phyloP scores from a whole-genome alignment of 2,888 invertebrate genomes.

The Busseola fusca region DNA sequence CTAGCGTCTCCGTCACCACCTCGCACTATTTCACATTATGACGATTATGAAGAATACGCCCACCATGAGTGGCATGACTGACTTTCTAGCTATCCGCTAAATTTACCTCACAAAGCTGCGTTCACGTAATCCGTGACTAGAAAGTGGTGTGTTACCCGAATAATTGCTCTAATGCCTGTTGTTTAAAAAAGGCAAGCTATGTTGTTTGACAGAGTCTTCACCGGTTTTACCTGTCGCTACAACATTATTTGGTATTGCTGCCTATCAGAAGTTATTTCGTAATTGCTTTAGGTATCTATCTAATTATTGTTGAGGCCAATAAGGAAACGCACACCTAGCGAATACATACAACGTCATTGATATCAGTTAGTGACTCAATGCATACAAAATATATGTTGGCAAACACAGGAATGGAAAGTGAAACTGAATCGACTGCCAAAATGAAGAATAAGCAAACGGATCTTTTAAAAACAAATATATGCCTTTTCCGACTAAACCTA shows the following conservation, averaged over 20 bases:
- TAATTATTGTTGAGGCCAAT: constrained; percentile 35
- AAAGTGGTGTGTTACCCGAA: constrained; percentile 76
- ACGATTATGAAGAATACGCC: constrained; percentile 71
- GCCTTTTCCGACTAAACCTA: background rate
- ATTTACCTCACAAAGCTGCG: constrained; percentile 73
- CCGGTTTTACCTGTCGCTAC: constrained; percentile 36
- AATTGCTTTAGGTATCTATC: constrained; percentile 26
- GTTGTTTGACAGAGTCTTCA: constrained; percentile 56
- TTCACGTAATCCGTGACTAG: constrained; percentile 81
- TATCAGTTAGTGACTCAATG: constrained; percentile 36
- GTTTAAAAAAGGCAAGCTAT: constrained; percentile 61
- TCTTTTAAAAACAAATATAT: constrained; percentile 6
- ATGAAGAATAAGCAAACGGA: constrained; percentile 5
- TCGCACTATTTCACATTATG: constrained; percentile 77
- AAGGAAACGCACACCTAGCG: constrained; percentile 33
- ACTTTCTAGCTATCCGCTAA: constrained; percentile 78
- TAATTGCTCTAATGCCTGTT: constrained; percentile 70
- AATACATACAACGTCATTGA: constrained; percentile 38
- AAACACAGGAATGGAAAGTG: constrained; percentile 55
- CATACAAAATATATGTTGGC: constrained; percentile 51
- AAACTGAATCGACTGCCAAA: constrained; percentile 43
- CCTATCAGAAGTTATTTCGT: constrained; percentile 38
- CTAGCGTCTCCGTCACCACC: constrained; percentile 63
- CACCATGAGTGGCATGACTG: constrained; percentile 64
- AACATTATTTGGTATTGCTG: constrained; percentile 26